A percentile compares a stretch with the other conserved stretches of the same genome.
phyloP scores from a whole-genome alignment of 2,797 vertebrate genomes.

The Hypotaenidia philippensis region DNA sequence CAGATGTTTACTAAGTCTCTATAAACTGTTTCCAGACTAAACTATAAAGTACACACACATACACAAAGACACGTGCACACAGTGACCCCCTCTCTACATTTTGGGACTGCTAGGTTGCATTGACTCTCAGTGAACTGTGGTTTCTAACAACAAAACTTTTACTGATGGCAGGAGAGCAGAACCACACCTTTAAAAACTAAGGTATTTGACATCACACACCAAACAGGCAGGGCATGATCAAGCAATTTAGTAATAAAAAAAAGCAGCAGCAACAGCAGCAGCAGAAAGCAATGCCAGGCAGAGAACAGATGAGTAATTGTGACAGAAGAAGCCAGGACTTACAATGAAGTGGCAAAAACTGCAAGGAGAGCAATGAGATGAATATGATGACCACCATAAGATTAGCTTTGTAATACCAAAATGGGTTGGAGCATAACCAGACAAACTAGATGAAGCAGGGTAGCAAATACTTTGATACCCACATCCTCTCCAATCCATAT shows the following conservation, averaged over 20 bases:
- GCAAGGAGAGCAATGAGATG: conserved; percentile 1
- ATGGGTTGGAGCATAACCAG: conserved; percentile 22
- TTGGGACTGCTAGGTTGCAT: neutral
- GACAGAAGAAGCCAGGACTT: conserved; percentile 18
- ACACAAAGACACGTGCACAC: neutral
- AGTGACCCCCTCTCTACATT: neutral
- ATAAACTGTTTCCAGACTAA: neutral
- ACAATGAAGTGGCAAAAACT: neutral
- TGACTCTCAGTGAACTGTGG: neutral
- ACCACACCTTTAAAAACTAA: neutral
- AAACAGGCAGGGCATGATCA: neutral
- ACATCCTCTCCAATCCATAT: conserved; percentile 25
- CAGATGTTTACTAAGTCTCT: neutral
- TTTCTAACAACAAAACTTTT: neutral
- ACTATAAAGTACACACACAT: neutral
- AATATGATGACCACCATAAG: neutral
- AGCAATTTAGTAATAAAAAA: conserved; percentile 27
- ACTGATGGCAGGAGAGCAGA: neutral
- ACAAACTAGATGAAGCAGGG: conserved; percentile 34
- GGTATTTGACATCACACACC: conserved; percentile 2
- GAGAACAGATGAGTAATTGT: neutral
- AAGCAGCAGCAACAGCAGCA: neutral
- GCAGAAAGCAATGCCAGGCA: neutral
- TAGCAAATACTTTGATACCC: conserved; percentile 67
- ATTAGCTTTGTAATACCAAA: conserved; percentile 12